Conservation (phyloP, 2,113 vertebrate species). For the Apteryx mantelli region DNA sequence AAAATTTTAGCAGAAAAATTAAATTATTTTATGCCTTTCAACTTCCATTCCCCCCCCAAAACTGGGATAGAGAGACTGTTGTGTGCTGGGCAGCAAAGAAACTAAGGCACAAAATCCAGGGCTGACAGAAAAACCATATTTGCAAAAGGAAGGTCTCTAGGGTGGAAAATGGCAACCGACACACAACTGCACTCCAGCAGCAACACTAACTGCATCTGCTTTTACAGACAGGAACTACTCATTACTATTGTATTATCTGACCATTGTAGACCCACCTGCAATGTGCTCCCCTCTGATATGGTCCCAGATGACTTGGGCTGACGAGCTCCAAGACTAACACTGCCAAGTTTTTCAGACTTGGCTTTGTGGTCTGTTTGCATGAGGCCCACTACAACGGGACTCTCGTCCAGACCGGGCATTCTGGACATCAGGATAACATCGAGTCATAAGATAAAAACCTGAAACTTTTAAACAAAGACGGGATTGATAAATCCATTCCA, state of each 20-base stretch:
- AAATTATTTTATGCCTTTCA: not conserved
- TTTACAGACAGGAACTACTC: not conserved
- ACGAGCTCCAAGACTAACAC: not conserved
- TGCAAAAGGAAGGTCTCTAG: not conserved
- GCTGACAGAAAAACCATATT: not conserved
- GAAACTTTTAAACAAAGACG: not conserved
- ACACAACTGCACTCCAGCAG: not conserved
- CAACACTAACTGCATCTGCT: not conserved
- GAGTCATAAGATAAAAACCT: not conserved
- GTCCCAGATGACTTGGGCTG: not conserved
- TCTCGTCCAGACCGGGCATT: rapidly evolving
- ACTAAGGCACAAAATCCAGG: not conserved
- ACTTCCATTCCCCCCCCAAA: not conserved
- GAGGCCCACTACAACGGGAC: not conserved
- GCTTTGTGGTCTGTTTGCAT: not conserved
- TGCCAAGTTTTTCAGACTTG: not conserved
- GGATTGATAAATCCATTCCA: not conserved
- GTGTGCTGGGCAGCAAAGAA: not conserved
- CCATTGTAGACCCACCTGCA: not conserved
- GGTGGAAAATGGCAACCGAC: not conserved
- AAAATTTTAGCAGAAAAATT: not conserved
- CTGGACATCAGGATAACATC: not conserved
- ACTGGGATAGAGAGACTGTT: not conserved
- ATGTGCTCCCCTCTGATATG: not conserved
- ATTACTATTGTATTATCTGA: not conserved